phyloP scores from a whole-genome alignment of 2,797 vertebrate genomes.

The Poecilia picta region DNA sequence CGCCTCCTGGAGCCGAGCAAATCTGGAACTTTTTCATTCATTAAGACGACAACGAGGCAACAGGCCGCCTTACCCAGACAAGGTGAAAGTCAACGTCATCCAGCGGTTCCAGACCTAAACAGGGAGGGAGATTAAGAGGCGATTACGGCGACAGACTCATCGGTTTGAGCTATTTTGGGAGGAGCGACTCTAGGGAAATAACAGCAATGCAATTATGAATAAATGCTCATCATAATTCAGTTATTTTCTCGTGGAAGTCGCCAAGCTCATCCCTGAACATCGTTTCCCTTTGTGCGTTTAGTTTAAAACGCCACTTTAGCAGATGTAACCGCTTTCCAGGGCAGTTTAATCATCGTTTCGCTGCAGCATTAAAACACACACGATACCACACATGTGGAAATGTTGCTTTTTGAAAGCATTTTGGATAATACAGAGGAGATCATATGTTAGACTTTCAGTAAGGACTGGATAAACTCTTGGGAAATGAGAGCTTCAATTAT shows the following conservation, averaged over 20 bases:
- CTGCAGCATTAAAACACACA: not conserved
- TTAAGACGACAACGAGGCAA: not conserved
- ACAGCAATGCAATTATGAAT: slow-evolving; percentile 43
- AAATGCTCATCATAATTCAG: slow-evolving; percentile 36
- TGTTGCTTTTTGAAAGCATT: not conserved
- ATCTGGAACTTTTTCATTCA: not conserved
- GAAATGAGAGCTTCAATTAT: slow-evolving; percentile 6
- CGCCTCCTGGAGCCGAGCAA: not conserved
- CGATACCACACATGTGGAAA: not conserved
- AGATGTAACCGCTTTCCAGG: slow-evolving; percentile 29
- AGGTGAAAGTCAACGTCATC: not conserved
- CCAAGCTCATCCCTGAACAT: not conserved
- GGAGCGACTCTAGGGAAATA: slow-evolving; percentile 46
- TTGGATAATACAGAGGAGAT: not conserved
- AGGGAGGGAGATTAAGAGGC: not conserved
- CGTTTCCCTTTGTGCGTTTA: slow-evolving; percentile 26
- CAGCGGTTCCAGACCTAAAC: not conserved
- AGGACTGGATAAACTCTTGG: not conserved
- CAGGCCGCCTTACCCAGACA: not conserved
- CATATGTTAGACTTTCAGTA: not conserved
- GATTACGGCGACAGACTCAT: not conserved
- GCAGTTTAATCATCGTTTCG: slow-evolving; percentile 30
- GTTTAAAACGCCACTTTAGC: slow-evolving; percentile 18
- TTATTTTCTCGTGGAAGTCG: slow-evolving; percentile 31
- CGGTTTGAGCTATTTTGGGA: slow-evolving; percentile 19